Base-by-base conservation (phyloP, 2,797 vertebrate species). In the Bryconaethiops microstoma region DNA sequence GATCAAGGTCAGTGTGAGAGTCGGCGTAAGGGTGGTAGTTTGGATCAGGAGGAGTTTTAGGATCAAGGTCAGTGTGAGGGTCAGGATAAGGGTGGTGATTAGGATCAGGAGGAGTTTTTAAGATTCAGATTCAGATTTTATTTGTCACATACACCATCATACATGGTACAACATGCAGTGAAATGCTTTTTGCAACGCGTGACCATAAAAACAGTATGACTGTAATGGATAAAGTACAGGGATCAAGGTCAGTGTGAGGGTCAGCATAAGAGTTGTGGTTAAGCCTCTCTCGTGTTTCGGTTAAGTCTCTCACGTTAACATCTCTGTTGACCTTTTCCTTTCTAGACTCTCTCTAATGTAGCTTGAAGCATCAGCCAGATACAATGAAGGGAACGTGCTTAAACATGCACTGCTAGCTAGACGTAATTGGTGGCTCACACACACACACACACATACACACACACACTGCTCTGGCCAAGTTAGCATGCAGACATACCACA, bases 391-490 rank as follows among this genome's bases (percentile, higher is more conserved):
- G 39, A 54, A 23, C 63, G 12, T 39, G n/a, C 25, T 21, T 16
- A 69, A 25, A 63, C 40, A 63, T 14, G 48, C 25, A 74, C 63
- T 19, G 16, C 39, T 19, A 29, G 2, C 45, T 2, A 50, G 42
- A 19, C 25, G 9, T 35, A 65, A 50, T 45, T 63, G 19, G 10
- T 42, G 40, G 23, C 67, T 59, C 21, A 68, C 50, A 78, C 17
- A 78, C 64, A 13, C 59, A 48, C 72, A 76, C 13, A 40, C 19
- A 21, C 45, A 39, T 48, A 59, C 21, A 68, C 50, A 78, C 17
- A 78, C 67, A 64, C 19, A 76, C 40, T 62, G 29, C 21, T 62
- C 5, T 25, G 62, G 7, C 60, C 14, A 76, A 7, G 69, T 72
- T 25, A 71, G 54, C 48, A 67, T 39, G n/a, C 10, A 79, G 23